A percentile compares a stretch with the other conserved stretches of the same genome.
These are phyloP conservation scores for Lerista edwardsae DNA, from an alignment of 2,797 vertebrate species.

Conservation along the genomic window DNA sequence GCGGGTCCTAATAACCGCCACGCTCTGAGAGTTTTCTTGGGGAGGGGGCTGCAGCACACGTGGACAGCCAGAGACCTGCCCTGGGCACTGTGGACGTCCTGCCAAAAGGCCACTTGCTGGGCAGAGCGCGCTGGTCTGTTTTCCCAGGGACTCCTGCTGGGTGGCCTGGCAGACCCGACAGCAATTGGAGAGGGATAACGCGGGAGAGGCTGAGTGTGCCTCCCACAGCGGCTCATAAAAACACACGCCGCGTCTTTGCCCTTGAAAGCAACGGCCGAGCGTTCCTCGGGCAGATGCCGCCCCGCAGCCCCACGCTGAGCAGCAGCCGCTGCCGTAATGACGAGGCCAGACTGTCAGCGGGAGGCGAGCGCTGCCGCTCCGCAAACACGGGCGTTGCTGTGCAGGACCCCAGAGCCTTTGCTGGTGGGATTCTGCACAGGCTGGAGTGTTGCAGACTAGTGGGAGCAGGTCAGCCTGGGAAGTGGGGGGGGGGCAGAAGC, in stretches of 20 bases:
- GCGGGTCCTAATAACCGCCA: too few species aligned
- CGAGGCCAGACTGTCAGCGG: not conserved
- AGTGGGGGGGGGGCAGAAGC: not conserved
- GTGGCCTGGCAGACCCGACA: not conserved
- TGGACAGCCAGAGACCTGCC: not conserved
- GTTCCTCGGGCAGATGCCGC: not conserved
- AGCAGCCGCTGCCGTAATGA: conserved; percentile 35
- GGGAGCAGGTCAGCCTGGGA: not conserved
- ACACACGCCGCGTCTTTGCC: conserved; percentile 32
- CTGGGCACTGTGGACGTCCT: not conserved
- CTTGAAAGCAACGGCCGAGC: not conserved
- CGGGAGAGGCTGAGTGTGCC: not conserved
- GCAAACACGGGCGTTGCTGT: not conserved
- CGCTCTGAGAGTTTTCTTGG: too few species aligned
- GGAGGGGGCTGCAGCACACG: not conserved
- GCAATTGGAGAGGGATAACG: not conserved
- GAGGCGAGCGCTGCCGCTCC: not conserved
- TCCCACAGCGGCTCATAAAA: conserved; percentile 20
- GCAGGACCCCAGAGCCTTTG: not conserved
- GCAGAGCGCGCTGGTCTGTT: not conserved
- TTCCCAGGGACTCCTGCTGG: not conserved
- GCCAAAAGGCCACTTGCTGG: not conserved
- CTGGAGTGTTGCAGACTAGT: conserved; percentile 9
- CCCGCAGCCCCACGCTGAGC: conserved; percentile 6
- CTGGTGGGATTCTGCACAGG: not conserved